phyloP scores from a whole-genome alignment of 2,113 vertebrate species.

The Bos taurus region ARS-UCD2.0 NC_037346.1:61833501-61834000 shows the following conservation, averaged over 20 bases:
- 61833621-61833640: accelerated
- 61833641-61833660: not conserved
- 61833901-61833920: accelerated
- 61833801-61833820: not conserved
- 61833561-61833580: no score
- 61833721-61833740: not conserved
- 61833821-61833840: not conserved
- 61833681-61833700: not conserved
- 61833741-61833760: not conserved
- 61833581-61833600: no score
- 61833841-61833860: not conserved
- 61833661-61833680: not conserved
- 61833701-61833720: not conserved
- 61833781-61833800: not conserved
- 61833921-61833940: no score
- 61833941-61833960: accelerated
- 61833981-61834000: accelerated
- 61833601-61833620: no score
- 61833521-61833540: no score
- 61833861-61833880: not conserved
- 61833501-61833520: not conserved
- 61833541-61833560: not conserved
- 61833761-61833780: not conserved
- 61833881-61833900: accelerated
- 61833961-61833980: accelerated